Percentiles rank a stretch among this genome's conserved stretches.
These are phyloP conservation scores for Agriopis marginaria DNA, from an alignment of 2,888 invertebrate species.

Conservation along the genomic window DNA sequence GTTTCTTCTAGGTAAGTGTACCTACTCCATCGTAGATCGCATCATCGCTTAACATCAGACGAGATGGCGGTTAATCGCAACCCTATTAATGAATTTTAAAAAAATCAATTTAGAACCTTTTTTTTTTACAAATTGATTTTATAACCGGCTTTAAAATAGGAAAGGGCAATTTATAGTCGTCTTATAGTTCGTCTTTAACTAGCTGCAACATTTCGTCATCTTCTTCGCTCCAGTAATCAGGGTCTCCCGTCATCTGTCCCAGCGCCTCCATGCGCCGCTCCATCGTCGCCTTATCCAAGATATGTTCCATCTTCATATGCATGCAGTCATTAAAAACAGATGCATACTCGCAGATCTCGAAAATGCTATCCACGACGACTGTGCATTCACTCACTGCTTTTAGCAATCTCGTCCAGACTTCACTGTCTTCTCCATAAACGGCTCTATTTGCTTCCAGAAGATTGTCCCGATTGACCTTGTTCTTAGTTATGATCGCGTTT, in stretches of 20 bases:
- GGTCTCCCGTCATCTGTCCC: conserved; percentile 69
- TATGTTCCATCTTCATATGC: conserved; percentile 82
- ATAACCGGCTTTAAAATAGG: too few relatives aligned
- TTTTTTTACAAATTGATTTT: too few relatives aligned
- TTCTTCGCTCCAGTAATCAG: conserved; percentile 72
- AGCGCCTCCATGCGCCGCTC: conserved; percentile 77
- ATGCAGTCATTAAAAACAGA: conserved; percentile 81
- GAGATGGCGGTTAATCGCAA: too few relatives aligned
- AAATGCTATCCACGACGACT: conserved; percentile 64
- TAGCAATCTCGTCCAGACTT: conserved; percentile 68
- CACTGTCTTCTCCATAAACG: conserved; percentile 74
- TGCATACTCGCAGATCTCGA: conserved; percentile 79
- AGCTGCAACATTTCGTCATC: conserved; percentile 75
- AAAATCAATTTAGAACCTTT: too few relatives aligned
- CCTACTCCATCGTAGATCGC: too few relatives aligned
- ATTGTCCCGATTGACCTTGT: conserved; percentile 65
- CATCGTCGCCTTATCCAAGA: conserved; percentile 76
- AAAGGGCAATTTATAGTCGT: too few relatives aligned
- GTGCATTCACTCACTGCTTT: conserved; percentile 68
- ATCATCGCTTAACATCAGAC: too few relatives aligned
- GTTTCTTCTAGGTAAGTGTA: too few relatives aligned
- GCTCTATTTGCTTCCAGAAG: conserved; percentile 70
- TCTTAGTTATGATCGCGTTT: conserved; percentile 70
- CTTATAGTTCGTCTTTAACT: conserved; percentile 73
- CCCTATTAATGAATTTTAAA: too few relatives aligned